A percentile compares a stretch with the other conserved stretches of the same genome.
Conservation (phyloP, 2,888 invertebrate species). For the Mythimna loreyi region DNA sequence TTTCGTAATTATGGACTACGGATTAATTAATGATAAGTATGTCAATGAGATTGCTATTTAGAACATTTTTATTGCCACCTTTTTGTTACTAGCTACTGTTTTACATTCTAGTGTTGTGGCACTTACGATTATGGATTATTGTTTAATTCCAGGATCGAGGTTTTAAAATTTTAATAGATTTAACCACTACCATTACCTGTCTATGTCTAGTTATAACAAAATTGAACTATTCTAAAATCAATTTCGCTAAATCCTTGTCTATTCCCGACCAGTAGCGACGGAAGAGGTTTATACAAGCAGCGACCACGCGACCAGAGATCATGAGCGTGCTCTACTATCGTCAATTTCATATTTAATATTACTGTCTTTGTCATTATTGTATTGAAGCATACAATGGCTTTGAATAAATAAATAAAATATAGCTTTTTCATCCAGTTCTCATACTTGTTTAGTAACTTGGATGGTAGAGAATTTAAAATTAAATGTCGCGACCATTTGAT, state of each 20-base stretch:
- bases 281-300: slow-evolving; percentile 32
- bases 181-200: background rate
- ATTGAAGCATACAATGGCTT: slow-evolving; percentile 24
- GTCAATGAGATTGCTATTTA: slow-evolving; percentile 23
- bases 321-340: background rate
- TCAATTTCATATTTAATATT: slow-evolving; percentile 10
- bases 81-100: slow-evolving; percentile 14
- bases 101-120: slow-evolving; percentile 20
- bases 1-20: slow-evolving; percentile 29
- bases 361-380: slow-evolving; percentile 15
- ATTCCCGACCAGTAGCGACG: slow-evolving; percentile 18
- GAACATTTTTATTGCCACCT: slow-evolving; percentile 21
- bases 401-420: slow-evolving; percentile 27
- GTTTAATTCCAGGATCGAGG: background rate
- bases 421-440: slow-evolving; percentile 14
- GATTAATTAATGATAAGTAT: slow-evolving; percentile 7
- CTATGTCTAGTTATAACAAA: slow-evolving; percentile 20
- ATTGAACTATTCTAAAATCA: slow-evolving; percentile 61
- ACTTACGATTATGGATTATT: slow-evolving; percentile 28
- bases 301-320: slow-evolving; percentile 14
- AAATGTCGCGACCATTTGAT: background rate
- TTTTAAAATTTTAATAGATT: slow-evolving; percentile 5
- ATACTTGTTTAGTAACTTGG: slow-evolving; percentile 27
- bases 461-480: slow-evolving; percentile 2
- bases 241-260: slow-evolving; percentile 61